Percentiles rank a stretch among this genome's conserved stretches.
These are phyloP conservation scores for Phylloscopus trochiloides DNA, from an alignment of 2,113 vertebrate genomes.

Conservation along the genomic window DNA sequence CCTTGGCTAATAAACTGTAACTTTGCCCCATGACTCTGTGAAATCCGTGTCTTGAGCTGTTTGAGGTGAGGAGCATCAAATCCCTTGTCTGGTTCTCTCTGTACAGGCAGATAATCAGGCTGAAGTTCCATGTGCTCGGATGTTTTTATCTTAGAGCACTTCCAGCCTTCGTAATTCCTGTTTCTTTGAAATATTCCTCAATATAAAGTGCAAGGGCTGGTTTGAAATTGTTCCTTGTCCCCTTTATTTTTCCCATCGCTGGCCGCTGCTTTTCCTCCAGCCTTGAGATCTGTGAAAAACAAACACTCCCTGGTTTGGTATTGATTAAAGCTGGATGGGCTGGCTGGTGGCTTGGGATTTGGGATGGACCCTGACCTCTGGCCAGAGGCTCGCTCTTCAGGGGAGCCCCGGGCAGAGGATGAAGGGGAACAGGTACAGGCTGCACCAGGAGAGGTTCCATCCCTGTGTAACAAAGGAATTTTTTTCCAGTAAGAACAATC, in stretches of 20 bases:
- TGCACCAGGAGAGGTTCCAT: neutral
- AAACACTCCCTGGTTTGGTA: neutral
- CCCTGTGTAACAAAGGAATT: neutral
- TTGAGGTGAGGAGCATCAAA: neutral
- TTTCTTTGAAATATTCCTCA: neutral
- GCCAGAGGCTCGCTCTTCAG: accelerated
- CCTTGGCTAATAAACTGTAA: constrained; percentile 41
- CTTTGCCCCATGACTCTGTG: neutral
- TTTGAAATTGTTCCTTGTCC: neutral
- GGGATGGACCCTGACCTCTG: neutral
- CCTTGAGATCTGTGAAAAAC: neutral
- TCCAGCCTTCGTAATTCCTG: neutral
- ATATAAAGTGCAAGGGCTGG: accelerated
- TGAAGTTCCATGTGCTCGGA: neutral
- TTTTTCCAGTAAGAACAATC: neutral
- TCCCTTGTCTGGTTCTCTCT: neutral
- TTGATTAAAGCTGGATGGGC: neutral
- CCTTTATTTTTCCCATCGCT: neutral
- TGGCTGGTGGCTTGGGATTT: neutral
- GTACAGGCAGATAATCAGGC: neutral
- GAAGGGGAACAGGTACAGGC: neutral
- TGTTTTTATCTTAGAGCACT: neutral
- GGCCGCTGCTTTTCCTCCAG: neutral
- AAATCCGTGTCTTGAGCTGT: neutral
- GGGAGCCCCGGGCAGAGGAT: neutral